Evolutionary conservation across 2,888 invertebrate species (phyloP), one percentile per base, ranked within the genome.

Genomic region (Drosophila subsilvestris): DNA sequence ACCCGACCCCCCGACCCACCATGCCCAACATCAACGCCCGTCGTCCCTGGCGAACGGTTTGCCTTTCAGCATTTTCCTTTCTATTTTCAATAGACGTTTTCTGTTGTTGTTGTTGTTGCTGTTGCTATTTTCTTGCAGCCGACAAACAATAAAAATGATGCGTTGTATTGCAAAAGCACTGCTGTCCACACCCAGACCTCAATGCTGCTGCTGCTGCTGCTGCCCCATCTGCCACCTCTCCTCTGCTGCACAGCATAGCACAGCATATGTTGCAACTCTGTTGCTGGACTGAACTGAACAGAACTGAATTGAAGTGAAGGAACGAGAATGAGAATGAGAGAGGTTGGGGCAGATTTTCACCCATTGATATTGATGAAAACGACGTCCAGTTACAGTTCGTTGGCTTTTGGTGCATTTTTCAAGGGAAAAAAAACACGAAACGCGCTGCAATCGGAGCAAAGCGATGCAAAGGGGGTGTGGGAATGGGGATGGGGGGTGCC

Each of bases 311-410:
- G 3, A 20, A 20, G 3, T 2, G 20, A 59, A 22, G 22, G 53
- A 20, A 59, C 22, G 29, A 12, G 48, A 12, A 61, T 32, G 27
- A 8, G 58, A 18, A 25, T 10, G 50, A 20, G 18, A 9, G 53
- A 12, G 53, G 53, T 44, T 22, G 44, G 61, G 37, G n/a, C 37
- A 55, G 68, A 69, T 57, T 53, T 57, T 82, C 79, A 71, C 68
- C 79, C 83, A 83, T 81, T 86, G 81, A 86, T 84, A 86, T 86
- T 84, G 86, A 84, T 84, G 84, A 79, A 85, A 84, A 84, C 81
- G 86, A 86, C 83, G 84, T 84, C 86, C 84, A 84, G 84, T 84
- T 83, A 84, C 84, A 84, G 84, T 84, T 84, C 84, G 84, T 84
- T 84, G 84, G 81, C 86, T 83, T 85, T 71, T 75, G 70, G 72